Base-by-base conservation (phyloP, 2,888 invertebrate genomes). In the Drosophila emarginata region DNA sequence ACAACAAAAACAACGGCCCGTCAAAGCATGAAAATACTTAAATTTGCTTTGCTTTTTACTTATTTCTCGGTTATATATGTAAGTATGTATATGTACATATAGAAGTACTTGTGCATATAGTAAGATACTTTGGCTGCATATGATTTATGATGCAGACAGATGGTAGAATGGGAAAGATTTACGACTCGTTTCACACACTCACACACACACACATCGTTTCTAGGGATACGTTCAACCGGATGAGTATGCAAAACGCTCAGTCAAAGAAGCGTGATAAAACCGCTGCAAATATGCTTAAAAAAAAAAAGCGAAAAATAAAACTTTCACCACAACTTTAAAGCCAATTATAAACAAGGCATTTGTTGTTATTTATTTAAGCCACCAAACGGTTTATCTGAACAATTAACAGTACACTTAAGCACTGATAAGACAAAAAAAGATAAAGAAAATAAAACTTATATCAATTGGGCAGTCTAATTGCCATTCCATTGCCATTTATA, bases 141-240 rank as follows among this genome's bases (percentile, higher is more conserved):
- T 85, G 82, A 82, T 82, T 82, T 82, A 82, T 80, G 85, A 57
- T 67, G 72, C 80, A 77, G 85, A 80, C 82, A 73, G 74, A 62
- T 65, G 68, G 76, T 60, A 56, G 72, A 66, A 45, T 11, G 18
- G 67, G 75, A 71, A 74, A 81, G 84, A 81, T 81, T 81, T 81
- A 81, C 81, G 84, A 78, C 76, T 84, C 68, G 36, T 65, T 80
- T 78, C 81, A 72, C 81, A 71, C 60, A 71, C 64, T 64, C 54
- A 52, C 50, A 66, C 61, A 65, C 15, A 45, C 4, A 45, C 18
- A 45, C 0, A 40, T 2, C 18, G 15, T 5, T 9, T 14, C 14
- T 18, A 45, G 11, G 45, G 45, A 45, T 45, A 45, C 15, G 40
- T 45, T 45, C 67, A 56, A 40, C 36, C 57, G 74, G 50, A 73